A percentile compares a stretch with the other conserved stretches of the same genome.
phyloP scores from a whole-genome alignment of 2,113 vertebrate species.

The Dasypus novemcinctus region DNA sequence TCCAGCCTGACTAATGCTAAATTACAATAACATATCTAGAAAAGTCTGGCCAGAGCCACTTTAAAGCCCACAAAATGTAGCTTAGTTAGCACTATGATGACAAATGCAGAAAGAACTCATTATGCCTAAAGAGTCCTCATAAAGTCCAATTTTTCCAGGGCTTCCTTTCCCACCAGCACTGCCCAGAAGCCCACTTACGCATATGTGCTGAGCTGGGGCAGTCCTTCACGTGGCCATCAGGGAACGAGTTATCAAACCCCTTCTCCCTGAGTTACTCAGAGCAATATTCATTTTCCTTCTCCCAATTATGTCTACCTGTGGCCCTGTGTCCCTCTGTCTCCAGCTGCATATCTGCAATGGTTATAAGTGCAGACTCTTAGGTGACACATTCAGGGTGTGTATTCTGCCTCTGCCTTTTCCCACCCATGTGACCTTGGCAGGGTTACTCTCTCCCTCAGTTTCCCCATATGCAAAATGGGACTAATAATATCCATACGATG shows the following conservation, averaged over 20 bases:
- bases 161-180: conserved; percentile 33
- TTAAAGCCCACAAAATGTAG: conserved; percentile 74
- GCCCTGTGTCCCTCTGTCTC: not conserved
- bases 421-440: not conserved
- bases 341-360: not conserved
- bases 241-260: not conserved
- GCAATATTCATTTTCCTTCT: not conserved
- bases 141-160: conserved; percentile 65
- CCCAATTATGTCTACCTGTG: not conserved
- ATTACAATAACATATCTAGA: conserved; percentile 77
- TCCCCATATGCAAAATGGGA: not conserved
- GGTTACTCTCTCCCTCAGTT: not conserved
- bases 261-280: not conserved
- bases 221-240: not conserved
- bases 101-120: conserved; percentile 79
- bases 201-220: not conserved
- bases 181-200: not conserved
- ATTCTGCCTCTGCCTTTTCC: not conserved
- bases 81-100: conserved; percentile 76
- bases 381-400: not conserved
- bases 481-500: not conserved
- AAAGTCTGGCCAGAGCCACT: conserved; percentile 77
- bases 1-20: conserved; percentile 78
- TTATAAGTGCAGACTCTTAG: not conserved
- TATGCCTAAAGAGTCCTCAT: conserved; percentile 29